These are phyloP conservation scores for Pyxicephalus adspersus DNA, from an alignment of 2,113 vertebrate genomes.

Conservation along the genomic window DNA sequence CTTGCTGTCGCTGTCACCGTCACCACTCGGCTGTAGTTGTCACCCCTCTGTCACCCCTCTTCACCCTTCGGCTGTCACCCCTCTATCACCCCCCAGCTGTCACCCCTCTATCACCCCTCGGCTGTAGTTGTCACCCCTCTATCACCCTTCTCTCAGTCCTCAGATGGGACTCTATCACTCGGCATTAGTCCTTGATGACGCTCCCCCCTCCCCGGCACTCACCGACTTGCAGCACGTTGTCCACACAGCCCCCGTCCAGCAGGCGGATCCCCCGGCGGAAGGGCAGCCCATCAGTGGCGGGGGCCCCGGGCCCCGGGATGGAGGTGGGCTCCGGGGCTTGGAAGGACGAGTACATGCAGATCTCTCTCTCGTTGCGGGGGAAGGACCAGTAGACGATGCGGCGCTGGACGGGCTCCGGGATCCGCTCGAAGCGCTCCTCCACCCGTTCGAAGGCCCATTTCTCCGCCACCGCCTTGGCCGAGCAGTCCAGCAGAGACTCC, in stretches of 20 bases:
- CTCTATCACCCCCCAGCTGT: not conserved
- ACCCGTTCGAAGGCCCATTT: constrained; percentile 96
- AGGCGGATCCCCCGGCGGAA: constrained; percentile 93
- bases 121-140: no score
- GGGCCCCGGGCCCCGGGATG: constrained; percentile 71
- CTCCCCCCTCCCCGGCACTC: constrained; percentile 69
- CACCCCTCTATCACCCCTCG: not conserved
- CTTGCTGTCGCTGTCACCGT: no score
- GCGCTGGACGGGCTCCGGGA: constrained; percentile 94
- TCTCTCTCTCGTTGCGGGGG: constrained; percentile 92
- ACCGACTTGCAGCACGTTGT: constrained; percentile 98
- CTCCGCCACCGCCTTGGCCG: constrained; percentile 92
- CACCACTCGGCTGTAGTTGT: no score
- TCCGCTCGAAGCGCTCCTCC: constrained; percentile 94
- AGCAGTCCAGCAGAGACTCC: constrained; percentile 92
- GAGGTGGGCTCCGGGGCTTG: constrained; percentile 74
- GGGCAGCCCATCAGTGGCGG: constrained; percentile 81
- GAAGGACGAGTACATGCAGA: constrained; percentile 97
- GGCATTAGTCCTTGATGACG: not conserved
- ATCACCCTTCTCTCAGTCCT: not conserved
- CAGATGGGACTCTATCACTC: not conserved
- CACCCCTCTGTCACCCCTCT: not conserved
- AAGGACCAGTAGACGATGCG: constrained; percentile 97
- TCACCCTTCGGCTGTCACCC: not conserved
- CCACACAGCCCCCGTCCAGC: constrained; percentile 93